Conservation (phyloP, 2,113 vertebrate genomes). For the Brienomyrus brachyistius region DNA sequence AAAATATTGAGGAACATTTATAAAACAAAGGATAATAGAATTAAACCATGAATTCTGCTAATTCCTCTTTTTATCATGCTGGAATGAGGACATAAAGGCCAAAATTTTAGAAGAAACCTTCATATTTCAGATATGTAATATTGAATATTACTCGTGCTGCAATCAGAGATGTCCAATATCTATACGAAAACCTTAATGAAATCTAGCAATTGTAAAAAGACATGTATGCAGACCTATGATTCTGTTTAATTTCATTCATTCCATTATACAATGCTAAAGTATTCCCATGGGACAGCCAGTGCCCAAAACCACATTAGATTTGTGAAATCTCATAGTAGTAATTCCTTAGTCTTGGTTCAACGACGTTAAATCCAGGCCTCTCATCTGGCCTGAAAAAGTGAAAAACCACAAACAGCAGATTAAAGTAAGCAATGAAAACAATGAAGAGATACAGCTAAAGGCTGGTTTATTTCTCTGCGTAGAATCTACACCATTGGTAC, state of each 20-base stretch:
- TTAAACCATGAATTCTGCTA: background rate
- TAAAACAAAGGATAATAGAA: background rate
- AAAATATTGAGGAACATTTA: background rate
- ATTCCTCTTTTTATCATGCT: background rate
- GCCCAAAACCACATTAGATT: background rate
- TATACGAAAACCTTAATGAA: background rate
- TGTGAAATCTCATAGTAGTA: slow-evolving; percentile 90
- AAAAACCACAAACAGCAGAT: slow-evolving; percentile 10
- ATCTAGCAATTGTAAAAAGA: background rate
- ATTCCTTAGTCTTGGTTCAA: slow-evolving; percentile 77
- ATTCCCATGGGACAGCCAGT: background rate
- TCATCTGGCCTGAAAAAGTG: slow-evolving; percentile 64
- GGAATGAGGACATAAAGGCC: background rate
- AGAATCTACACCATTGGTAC: background rate
- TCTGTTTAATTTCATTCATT: background rate
- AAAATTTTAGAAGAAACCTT: background rate
- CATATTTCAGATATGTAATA: background rate
- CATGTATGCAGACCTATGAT: background rate
- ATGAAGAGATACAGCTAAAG: background rate
- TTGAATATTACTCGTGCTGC: background rate
- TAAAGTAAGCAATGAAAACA: background rate
- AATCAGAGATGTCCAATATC: background rate
- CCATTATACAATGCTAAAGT: background rate
- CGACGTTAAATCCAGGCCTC: slow-evolving; percentile 69
- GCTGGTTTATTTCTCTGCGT: background rate